Conservation (phyloP, 1,140 invertebrate genomes). For the Drosophila rhopaloa region DNA sequence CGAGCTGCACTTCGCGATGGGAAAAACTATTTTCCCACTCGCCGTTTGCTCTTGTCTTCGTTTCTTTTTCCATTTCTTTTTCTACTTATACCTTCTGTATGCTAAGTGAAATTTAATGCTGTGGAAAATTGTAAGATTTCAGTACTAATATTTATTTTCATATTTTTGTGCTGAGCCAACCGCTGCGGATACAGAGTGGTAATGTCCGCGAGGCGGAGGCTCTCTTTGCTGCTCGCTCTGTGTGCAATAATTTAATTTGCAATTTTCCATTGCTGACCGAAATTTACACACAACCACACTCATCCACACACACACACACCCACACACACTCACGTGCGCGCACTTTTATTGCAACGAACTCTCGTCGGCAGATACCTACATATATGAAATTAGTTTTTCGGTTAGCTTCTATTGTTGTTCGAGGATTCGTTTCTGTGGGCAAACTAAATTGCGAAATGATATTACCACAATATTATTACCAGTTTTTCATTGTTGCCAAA, state of each 20-base stretch:
- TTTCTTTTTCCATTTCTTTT: slow-evolving; percentile 1
- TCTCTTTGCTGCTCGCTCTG: not conserved
- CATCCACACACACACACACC: not conserved
- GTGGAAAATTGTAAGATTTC: slow-evolving; percentile 72
- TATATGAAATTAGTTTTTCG: slow-evolving; percentile 60
- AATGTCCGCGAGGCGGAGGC: not conserved
- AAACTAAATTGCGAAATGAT: slow-evolving; percentile 71
- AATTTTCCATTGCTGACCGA: slow-evolving; percentile 53
- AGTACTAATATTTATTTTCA: slow-evolving; percentile 69
- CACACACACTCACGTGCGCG: slow-evolving; percentile 2
- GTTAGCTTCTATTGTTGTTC: slow-evolving; percentile 40
- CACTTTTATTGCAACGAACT: slow-evolving; percentile 12
- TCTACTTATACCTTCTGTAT: slow-evolving; percentile 45
- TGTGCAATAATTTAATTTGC: slow-evolving; percentile 64
- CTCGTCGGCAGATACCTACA: not conserved
- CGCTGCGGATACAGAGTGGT: not conserved
- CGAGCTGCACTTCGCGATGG: slow-evolving; percentile 47
- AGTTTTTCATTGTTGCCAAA: slow-evolving; percentile 57
- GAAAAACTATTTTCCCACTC: slow-evolving; percentile 35
- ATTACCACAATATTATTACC: slow-evolving; percentile 69
- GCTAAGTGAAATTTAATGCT: slow-evolving; percentile 74
- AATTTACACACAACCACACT: slow-evolving; percentile 20
- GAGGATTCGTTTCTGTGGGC: slow-evolving; percentile 25
- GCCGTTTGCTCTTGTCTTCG: not conserved
- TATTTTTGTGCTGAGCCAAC: slow-evolving; percentile 38